Conservation (phyloP, 2,113 vertebrate species). For the Pristiophorus japonicus region DNA sequence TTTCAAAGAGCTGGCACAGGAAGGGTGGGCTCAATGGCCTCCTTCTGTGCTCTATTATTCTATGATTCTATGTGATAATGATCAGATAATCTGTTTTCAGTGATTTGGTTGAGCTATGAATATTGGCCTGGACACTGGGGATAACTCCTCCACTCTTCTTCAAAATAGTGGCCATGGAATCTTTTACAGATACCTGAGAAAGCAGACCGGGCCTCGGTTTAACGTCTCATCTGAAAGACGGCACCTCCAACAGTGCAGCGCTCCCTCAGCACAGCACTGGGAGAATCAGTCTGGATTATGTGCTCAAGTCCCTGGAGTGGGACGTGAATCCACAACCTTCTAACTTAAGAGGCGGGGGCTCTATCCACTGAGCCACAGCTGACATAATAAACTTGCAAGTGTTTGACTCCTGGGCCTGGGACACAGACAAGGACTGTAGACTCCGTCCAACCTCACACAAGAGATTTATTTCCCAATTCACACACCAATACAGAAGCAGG, state of each 20-base stretch:
- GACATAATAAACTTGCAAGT: not conserved
- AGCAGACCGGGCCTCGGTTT: not conserved
- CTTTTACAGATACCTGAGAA: not conserved
- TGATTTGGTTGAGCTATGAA: not conserved
- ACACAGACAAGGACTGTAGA: not conserved
- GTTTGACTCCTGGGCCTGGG: not conserved
- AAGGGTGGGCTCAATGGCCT: too few species aligned
- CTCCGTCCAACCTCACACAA: not conserved
- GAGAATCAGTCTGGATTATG: not conserved
- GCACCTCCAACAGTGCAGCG: not conserved
- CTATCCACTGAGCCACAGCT: not conserved
- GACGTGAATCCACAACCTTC: not conserved
- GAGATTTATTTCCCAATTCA: not conserved
- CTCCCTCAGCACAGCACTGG: not conserved
- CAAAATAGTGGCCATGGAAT: not conserved
- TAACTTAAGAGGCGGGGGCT: too few species aligned
- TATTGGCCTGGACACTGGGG: not conserved
- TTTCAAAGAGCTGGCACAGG: too few species aligned
- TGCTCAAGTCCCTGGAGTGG: not conserved
- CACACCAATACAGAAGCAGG: not conserved
- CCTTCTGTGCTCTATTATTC: too few species aligned
- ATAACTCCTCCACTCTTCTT: not conserved
- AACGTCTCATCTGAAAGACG: not conserved
- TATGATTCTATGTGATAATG: not conserved
- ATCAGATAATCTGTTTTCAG: not conserved